Evolutionary conservation across 2,797 vertebrate species (phyloP).

Genomic region (Simalia tracyae): DNA sequence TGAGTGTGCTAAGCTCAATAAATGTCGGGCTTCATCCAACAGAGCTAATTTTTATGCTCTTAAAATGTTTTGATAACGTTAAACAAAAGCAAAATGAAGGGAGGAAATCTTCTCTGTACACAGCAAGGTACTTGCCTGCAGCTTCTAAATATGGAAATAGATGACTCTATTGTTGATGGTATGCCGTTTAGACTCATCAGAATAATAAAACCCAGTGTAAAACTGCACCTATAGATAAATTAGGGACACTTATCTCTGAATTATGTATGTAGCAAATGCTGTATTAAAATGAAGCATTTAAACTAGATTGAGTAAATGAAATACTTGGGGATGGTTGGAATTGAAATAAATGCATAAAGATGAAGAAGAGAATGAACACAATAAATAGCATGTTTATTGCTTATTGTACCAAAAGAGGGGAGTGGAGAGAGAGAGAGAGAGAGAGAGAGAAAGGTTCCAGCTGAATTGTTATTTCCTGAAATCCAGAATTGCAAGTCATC

Average conservation of each 20-base stretch:
- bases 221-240: constrained; percentile 45
- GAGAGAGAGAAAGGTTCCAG: constrained; percentile 26
- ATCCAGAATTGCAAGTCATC: constrained; percentile 50
- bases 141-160: neutral
- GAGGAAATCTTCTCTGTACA: neutral
- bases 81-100: neutral
- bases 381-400: constrained; percentile 40
- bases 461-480: constrained; percentile 51
- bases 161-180: neutral
- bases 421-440: neutral
- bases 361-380: constrained; percentile 7
- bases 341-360: constrained; percentile 59
- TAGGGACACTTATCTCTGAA: constrained; percentile 41
- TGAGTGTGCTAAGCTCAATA: neutral
- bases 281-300: constrained; percentile 50
- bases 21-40: neutral
- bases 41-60: neutral
- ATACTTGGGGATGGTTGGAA: constrained; percentile 33
- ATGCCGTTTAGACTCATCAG: constrained; percentile 33
- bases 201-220: constrained; percentile 23
- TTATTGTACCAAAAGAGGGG: neutral
- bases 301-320: constrained; percentile 46
- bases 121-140: neutral
- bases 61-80: neutral
- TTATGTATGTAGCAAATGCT: constrained; percentile 50